A percentile compares a stretch with the other conserved stretches of the same genome.
Conservation (phyloP, 2,113 vertebrate genomes). For the Entelurus aequoreus region DNA sequence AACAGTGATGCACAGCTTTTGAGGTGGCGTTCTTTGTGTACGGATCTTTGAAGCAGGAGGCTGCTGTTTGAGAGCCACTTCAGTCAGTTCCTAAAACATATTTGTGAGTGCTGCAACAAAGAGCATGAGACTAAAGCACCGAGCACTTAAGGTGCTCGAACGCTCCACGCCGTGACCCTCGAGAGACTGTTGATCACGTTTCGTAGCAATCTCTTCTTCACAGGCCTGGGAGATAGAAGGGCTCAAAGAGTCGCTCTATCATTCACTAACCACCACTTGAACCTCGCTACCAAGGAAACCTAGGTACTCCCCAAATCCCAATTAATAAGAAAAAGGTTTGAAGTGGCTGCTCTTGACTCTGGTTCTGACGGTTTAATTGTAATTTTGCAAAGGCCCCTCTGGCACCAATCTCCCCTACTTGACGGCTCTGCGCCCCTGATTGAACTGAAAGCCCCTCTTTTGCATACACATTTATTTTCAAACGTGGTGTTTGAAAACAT, state of each 20-base stretch:
- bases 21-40: conserved; percentile 21
- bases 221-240: conserved; percentile 48
- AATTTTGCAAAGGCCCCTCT: conserved; percentile 65
- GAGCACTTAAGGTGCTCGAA: conserved; percentile 30
- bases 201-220: conserved; percentile 70
- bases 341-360: conserved; percentile 73
- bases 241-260: conserved; percentile 61
- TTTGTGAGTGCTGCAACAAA: conserved; percentile 55
- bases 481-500: conserved; percentile 26
- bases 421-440: conserved; percentile 60
- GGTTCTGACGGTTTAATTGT: conserved; percentile 74
- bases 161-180: conserved; percentile 56
- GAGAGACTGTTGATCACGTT: conserved; percentile 73
- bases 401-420: conserved; percentile 67
- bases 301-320: conserved; percentile 72
- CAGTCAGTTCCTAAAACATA: conserved; percentile 48
- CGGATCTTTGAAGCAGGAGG: conserved; percentile 27
- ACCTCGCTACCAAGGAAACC: conserved; percentile 66
- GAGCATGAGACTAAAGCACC: conserved; percentile 42
- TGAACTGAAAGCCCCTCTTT: conserved; percentile 57
- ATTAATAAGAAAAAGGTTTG: conserved; percentile 74
- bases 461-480: conserved; percentile 58
- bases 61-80: conserved; percentile 51
- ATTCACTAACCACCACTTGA: conserved; percentile 72
- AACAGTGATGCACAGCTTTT: conserved; percentile 6